A percentile compares a stretch with the other conserved stretches of the same genome.
Conservation (phyloP, 2,888 invertebrate species). For the Lissocephala sabroskyi region DNA sequence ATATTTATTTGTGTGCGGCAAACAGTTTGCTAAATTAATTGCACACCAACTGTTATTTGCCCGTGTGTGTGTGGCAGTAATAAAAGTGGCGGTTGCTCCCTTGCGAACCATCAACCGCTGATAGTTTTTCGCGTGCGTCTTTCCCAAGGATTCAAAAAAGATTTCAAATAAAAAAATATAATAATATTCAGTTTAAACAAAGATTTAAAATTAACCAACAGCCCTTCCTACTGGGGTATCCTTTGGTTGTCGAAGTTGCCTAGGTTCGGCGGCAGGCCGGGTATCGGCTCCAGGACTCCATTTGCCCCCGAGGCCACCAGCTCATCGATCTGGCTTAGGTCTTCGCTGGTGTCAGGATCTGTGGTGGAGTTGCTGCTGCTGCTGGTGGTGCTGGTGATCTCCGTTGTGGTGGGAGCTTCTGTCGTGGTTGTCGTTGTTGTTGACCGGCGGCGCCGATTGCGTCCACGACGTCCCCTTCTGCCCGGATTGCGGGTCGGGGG, state of each 20-base stretch:
- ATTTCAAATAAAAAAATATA: too few relatives aligned
- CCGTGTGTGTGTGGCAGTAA: constrained; percentile 2
- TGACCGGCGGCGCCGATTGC: neutral
- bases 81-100: too few relatives aligned
- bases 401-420: constrained; percentile 2
- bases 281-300: constrained; percentile 34
- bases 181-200: too few relatives aligned
- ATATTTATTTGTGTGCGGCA: constrained; percentile 44
- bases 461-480: neutral
- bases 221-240: constrained; percentile 26
- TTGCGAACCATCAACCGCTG: too few relatives aligned
- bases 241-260: constrained; percentile 43
- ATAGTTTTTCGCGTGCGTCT: too few relatives aligned
- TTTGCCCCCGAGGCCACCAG: constrained; percentile 13
- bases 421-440: constrained; percentile 10
- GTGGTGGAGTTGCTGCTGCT: neutral
- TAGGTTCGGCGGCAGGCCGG: constrained; percentile 32
- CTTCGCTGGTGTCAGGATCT: neutral
- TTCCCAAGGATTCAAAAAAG: too few relatives aligned
- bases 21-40: constrained; percentile 65
- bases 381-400: neutral
- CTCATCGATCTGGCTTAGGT: constrained; percentile 1
- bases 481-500: neutral
- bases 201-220: too few relatives aligned
- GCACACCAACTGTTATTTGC: constrained; percentile 58